Evolutionary conservation across 2,797 vertebrate genomes (phyloP).

Genomic region (Amblyraja radiata): DNA sequence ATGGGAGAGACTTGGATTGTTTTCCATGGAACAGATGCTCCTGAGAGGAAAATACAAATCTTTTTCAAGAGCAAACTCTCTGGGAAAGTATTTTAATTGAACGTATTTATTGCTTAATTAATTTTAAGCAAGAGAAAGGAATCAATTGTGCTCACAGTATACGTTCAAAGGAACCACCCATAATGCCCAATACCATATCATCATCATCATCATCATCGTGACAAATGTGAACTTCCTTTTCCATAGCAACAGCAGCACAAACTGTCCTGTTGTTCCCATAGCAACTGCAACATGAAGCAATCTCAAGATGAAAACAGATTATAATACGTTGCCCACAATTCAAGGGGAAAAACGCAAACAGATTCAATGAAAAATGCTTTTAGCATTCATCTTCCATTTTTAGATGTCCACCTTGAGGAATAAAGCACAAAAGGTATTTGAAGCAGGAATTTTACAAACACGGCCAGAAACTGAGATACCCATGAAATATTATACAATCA

Average conservation of each 20-base stretch:
- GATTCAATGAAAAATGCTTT: neutral
- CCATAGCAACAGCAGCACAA: constrained; percentile 10
- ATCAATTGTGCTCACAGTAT: neutral
- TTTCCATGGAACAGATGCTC: too few species aligned
- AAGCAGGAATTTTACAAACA: neutral
- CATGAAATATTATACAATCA: neutral
- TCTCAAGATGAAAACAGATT: neutral
- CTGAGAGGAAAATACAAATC: neutral
- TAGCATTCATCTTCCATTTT: neutral
- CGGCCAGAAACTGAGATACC: neutral
- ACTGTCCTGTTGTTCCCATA: neutral
- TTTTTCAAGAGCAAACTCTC: neutral
- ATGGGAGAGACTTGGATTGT: too few species aligned
- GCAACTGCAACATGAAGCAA: constrained; percentile 25
- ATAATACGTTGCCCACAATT: neutral
- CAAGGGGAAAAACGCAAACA: neutral
- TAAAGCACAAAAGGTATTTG: neutral
- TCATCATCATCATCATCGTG: neutral
- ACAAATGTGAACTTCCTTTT: neutral
- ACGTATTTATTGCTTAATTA: neutral
- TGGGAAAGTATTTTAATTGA: neutral
- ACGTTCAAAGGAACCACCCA: neutral
- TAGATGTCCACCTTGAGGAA: neutral
- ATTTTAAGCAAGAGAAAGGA: neutral
- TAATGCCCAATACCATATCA: constrained; percentile 14